Base-by-base conservation (phyloP, 2,797 vertebrate species). In the Rhabdophis nuchalis region DNA sequence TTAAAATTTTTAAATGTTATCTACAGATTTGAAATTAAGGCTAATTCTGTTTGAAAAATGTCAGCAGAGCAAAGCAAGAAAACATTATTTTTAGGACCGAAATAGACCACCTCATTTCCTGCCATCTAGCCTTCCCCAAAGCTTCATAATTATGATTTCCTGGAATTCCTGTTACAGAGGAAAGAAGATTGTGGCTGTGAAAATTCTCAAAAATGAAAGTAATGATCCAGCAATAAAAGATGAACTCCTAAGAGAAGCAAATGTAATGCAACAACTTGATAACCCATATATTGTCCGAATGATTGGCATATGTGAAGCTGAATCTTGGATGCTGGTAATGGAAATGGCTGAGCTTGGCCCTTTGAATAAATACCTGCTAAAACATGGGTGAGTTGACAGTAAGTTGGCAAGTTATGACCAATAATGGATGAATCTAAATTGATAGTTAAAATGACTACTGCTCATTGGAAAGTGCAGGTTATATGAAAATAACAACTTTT, bases 261-360 rank as follows among this genome's bases (percentile, higher is more conserved):
- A 97, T 0, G 98, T 99, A 89, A 99, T 99, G 99, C 99, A 99
- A 96, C 98, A 99, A 92, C 97, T 99, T 90, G 99, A 99, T 96
- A 99, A 99, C 85, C 99, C 99, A 0, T 99, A 99, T 92, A 99
- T 99, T 3, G 99, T 99, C n/a, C 98, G 99, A 86, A 99, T 99
- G 99, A 99, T 99, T 2, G 99, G 99, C 0, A 98, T 99, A 95
- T 99, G 99, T 57, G 99, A 99, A 93, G 98, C 98, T 0, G 99
- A 99, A 92, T 98, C 97, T 93, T 98, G 99, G 96, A 99, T 99
- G 99, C 94, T 99, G 96, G 99, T 99, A 52, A 99, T 99, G 99
- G 99, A 99, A 97, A 98, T 99, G 97, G 99, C 99, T 0, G 98
- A 98, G 50, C 98, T 99, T 10, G 99, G 99, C 2, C 98, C 99